Percentiles rank a stretch among this genome's conserved stretches.
Evolutionary conservation across 2,113 vertebrate species (phyloP).

Genomic region (Bucco capensis): DNA sequence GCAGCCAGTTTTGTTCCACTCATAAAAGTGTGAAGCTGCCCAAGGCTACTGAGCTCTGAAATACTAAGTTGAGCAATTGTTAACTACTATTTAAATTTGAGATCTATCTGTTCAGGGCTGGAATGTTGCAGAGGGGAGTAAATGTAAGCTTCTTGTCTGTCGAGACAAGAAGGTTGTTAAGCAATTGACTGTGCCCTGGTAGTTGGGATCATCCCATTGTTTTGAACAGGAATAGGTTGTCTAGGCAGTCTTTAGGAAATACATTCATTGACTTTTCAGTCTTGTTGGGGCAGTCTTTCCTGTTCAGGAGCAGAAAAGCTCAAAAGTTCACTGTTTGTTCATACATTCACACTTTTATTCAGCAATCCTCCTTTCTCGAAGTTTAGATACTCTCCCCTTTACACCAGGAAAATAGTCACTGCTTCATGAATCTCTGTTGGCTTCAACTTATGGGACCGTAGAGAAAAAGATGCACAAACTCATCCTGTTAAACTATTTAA

Average conservation of each 20-base stretch:
- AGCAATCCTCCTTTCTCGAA: background rate
- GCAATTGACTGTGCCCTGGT: background rate
- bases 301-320: background rate
- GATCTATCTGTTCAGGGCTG: background rate
- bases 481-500: background rate
- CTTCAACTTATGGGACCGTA: background rate
- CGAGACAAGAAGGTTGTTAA: conserved; percentile 22
- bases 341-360: background rate
- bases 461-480: background rate
- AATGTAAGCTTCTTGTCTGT: conserved; percentile 18
- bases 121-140: conserved; percentile 8
- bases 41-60: background rate
- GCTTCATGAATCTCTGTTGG: background rate
- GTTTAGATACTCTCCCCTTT: background rate
- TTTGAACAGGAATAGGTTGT: background rate
- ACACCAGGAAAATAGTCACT: background rate
- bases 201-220: background rate
- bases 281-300: background rate
- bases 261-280: background rate
- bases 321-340: background rate
- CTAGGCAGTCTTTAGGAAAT: background rate
- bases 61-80: background rate
- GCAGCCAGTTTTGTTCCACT: background rate
- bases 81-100: background rate
- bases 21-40: background rate